Conservation (phyloP, 2,113 vertebrate species). For the Cathartes aura region DNA sequence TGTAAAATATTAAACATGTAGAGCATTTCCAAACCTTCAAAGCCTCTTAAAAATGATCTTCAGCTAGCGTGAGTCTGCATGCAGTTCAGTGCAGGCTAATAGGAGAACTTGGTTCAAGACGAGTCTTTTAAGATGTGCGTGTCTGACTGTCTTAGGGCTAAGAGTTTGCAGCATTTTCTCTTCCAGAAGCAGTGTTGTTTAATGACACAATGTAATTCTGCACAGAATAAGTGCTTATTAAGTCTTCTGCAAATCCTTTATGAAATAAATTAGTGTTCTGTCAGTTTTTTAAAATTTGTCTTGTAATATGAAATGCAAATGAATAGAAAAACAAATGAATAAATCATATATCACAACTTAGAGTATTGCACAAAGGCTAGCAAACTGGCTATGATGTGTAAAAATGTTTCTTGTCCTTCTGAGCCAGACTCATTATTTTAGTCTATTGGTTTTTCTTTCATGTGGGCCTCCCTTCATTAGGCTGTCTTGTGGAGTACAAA, state of each 20-base stretch:
- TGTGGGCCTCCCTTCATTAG: slow-evolving; percentile 48
- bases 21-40: neutral
- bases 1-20: neutral
- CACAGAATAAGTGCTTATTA: neutral
- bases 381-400: neutral
- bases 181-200: neutral
- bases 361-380: neutral
- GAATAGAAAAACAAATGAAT: neutral
- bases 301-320: neutral
- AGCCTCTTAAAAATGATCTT: neutral
- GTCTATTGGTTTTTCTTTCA: slow-evolving; percentile 48
- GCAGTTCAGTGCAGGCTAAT: neutral
- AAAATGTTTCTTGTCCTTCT: slow-evolving; percentile 27
- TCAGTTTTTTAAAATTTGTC: neutral
- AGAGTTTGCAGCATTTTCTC: neutral
- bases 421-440: slow-evolving; percentile 46
- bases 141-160: neutral
- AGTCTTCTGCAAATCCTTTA: neutral
- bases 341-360: slow-evolving; percentile 19
- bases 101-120: neutral
- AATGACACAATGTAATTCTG: neutral
- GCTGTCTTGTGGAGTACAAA: slow-evolving; percentile 20
- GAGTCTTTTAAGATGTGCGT: neutral
- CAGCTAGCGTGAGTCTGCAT: neutral
- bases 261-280: neutral